A percentile compares a stretch with the other conserved stretches of the same genome.
Conservation (phyloP, 2,113 vertebrate genomes). For the Poeciliopsis retropinna region DNA sequence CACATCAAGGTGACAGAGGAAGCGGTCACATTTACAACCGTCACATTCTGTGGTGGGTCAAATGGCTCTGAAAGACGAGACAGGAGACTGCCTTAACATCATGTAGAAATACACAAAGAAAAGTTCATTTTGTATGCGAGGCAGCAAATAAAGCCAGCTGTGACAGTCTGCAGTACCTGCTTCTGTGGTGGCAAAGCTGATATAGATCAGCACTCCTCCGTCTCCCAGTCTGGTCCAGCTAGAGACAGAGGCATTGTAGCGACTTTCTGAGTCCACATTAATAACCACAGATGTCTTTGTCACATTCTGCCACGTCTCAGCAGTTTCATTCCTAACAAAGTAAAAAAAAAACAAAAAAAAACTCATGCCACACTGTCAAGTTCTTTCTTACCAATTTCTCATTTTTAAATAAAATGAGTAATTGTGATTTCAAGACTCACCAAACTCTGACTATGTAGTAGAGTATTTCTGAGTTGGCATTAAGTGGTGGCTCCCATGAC, state of each 20-base stretch:
- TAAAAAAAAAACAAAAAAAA: not conserved
- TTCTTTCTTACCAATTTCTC: not conserved
- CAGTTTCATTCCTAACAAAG: slow-evolving; percentile 81
- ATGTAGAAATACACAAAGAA: not conserved
- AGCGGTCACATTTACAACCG: slow-evolving; percentile 82
- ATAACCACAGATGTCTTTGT: slow-evolving; percentile 83
- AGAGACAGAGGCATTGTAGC: slow-evolving; percentile 88
- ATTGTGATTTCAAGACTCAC: slow-evolving; percentile 81
- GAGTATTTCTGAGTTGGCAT: slow-evolving; percentile 94
- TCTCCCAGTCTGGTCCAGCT: slow-evolving; percentile 91
- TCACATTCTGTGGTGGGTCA: slow-evolving; percentile 87
- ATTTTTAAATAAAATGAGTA: slow-evolving; percentile 13
- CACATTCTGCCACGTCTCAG: slow-evolving; percentile 79
- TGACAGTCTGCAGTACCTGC: slow-evolving; percentile 79
- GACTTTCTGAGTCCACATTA: slow-evolving; percentile 85
- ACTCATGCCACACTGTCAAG: not conserved
- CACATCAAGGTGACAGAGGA: slow-evolving; percentile 86
- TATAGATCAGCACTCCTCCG: slow-evolving; percentile 84
- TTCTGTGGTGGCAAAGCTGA: slow-evolving; percentile 85
- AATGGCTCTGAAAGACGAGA: slow-evolving; percentile 81
- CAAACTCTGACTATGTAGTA: slow-evolving; percentile 92
- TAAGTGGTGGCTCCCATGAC: slow-evolving; percentile 90
- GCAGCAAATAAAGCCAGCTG: slow-evolving; percentile 1
- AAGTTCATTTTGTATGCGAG: not conserved
- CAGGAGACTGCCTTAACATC: not conserved